phyloP scores from a whole-genome alignment of 1,140 invertebrate species.

The Drosophila sechellia region DNA sequence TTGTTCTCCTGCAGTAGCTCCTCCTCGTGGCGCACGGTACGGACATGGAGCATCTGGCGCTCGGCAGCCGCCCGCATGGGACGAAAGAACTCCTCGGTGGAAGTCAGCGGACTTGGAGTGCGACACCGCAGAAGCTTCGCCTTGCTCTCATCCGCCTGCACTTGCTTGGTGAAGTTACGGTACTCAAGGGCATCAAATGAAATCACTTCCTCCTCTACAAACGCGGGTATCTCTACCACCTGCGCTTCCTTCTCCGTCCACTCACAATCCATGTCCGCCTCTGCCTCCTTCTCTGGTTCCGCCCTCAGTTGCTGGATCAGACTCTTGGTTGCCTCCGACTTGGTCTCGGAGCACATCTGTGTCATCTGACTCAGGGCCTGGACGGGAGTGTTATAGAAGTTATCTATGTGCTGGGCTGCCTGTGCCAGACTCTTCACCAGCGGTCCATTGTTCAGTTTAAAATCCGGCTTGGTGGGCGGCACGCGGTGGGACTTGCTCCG shows the following conservation, averaged over 20 bases:
- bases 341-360: conserved; percentile 40
- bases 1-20: conserved; percentile 44
- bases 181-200: conserved; percentile 60
- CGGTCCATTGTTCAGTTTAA: conserved; percentile 59
- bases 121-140: conserved; percentile 49
- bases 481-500: conserved; percentile 25
- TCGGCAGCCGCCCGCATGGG: conserved; percentile 71
- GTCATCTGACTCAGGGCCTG: conserved; percentile 54
- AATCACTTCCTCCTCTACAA: conserved; percentile 2
- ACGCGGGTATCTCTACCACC: not conserved
- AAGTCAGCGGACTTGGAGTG: conserved; percentile 68
- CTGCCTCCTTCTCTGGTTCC: conserved; percentile 50
- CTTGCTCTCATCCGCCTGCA: conserved; percentile 65
- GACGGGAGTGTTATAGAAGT: conserved; percentile 72
- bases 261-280: conserved; percentile 55
- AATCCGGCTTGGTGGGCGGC: conserved; percentile 64
- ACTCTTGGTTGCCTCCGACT: conserved; percentile 39
- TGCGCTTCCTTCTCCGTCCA: conserved; percentile 37
- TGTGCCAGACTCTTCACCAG: conserved; percentile 67
- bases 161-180: conserved; percentile 64
- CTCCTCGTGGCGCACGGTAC: conserved; percentile 70
- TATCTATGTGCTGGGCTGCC: conserved; percentile 66
- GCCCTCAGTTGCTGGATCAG: conserved; percentile 49
- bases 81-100: conserved; percentile 69
- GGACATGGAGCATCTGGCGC: conserved; percentile 60